Percentiles rank a stretch among this genome's conserved stretches.
Conservation (phyloP, 2,797 vertebrate genomes). For the Urocyon cinereoargenteus region DNA sequence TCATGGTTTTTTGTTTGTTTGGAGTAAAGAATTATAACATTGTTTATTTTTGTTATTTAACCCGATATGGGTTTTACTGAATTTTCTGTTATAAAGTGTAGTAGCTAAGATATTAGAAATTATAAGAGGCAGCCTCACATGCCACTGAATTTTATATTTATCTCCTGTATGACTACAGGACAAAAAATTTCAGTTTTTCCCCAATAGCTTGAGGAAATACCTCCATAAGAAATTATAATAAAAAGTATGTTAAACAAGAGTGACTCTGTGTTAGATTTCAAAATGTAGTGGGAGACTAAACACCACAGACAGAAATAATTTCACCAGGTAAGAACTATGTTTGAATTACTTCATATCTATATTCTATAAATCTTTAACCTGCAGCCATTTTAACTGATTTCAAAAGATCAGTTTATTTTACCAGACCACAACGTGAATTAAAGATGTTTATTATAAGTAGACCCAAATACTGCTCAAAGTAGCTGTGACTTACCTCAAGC, state of each 20-base stretch:
- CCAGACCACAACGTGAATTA: background rate
- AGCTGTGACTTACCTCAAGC: background rate
- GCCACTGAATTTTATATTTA: background rate
- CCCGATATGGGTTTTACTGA: background rate
- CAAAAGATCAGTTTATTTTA: conserved; percentile 15
- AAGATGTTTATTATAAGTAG: background rate
- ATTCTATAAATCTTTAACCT: background rate
- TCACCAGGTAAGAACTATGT: background rate
- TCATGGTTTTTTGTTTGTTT: background rate
- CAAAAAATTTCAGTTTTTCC: background rate
- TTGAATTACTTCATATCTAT: background rate
- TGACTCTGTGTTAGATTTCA: background rate
- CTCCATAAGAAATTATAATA: conserved; percentile 6
- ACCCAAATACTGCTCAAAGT: background rate
- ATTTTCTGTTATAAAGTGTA: background rate
- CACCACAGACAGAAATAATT: background rate
- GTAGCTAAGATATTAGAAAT: background rate
- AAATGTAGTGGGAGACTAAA: background rate
- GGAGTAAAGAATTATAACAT: background rate
- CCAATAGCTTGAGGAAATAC: background rate
- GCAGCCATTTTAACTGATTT: conserved; percentile 26
- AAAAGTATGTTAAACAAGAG: conserved; percentile 39
- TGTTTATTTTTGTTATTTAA: conserved; percentile 1
- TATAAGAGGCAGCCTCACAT: background rate
- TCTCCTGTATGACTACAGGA: background rate